phyloP scores from a whole-genome alignment of 2,888 invertebrate species.

The Eudasyphora cyanicolor region DNA sequence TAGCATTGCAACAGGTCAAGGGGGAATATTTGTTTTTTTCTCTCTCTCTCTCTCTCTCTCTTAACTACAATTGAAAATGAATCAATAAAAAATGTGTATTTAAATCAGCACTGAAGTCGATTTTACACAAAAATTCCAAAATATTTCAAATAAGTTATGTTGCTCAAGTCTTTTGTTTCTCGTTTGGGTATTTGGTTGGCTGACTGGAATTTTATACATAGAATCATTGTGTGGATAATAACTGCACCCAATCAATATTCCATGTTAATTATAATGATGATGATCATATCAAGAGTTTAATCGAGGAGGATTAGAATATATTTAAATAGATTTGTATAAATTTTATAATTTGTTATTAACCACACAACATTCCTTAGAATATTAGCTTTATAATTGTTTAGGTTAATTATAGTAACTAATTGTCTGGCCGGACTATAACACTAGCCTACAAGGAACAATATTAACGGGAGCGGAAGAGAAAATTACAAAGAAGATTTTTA shows the following conservation, averaged over 20 bases:
- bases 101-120: constrained; percentile 19
- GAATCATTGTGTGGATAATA: neutral
- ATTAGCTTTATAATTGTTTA: no score
- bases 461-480: no score
- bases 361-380: no score
- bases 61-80: constrained; percentile 20
- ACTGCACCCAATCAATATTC: neutral
- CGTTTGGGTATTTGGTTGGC: neutral
- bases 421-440: no score
- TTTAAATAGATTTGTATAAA: neutral
- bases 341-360: no score
- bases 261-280: neutral
- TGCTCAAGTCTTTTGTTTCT: constrained; percentile 24
- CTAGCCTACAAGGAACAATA: no score
- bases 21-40: constrained; percentile 41
- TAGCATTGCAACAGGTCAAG: constrained; percentile 65
- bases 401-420: no score
- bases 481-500: no score
- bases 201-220: neutral
- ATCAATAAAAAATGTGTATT: neutral
- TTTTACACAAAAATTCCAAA: constrained; percentile 6
- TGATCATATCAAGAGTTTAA: neutral
- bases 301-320: constrained; percentile 3
- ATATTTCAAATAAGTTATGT: constrained; percentile 15
- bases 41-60: no score